phyloP scores from a whole-genome alignment of 2,888 invertebrate species.

The Nephrotoma flavescens region DNA sequence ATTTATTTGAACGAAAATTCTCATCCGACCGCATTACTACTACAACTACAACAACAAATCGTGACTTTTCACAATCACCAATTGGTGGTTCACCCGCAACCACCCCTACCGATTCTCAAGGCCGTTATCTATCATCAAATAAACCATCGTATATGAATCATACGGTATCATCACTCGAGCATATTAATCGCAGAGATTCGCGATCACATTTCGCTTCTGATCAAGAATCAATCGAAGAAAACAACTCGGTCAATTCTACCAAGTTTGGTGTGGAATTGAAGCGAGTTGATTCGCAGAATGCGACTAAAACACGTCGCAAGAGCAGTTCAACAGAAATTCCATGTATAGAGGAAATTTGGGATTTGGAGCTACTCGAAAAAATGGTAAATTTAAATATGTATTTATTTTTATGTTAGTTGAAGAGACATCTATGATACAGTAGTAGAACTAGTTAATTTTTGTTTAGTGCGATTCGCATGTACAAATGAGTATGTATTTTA shows the following conservation, averaged over 20 bases:
- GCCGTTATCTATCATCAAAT: conserved; percentile 18
- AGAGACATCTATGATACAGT: background rate
- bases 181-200: conserved; percentile 21
- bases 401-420: background rate
- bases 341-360: conserved; percentile 59
- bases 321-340: conserved; percentile 33
- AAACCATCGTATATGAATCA: conserved; percentile 32
- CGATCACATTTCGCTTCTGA: background rate
- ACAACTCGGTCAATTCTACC: conserved; percentile 35
- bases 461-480: background rate
- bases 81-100: conserved; percentile 14
- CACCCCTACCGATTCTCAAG: conserved; percentile 33
- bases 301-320: conserved; percentile 34
- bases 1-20: conserved; percentile 14
- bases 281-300: conserved; percentile 38
- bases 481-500: background rate
- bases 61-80: conserved; percentile 7
- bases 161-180: conserved; percentile 29
- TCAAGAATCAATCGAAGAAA: conserved; percentile 17
- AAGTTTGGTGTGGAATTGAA: conserved; percentile 56
- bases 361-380: conserved; percentile 52
- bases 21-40: conserved; percentile 17
- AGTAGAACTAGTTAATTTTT: background rate
- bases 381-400: conserved; percentile 26
- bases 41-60: background rate